Conservation (phyloP, 2,113 vertebrate genomes). For the Sebastes fasciatus region DNA sequence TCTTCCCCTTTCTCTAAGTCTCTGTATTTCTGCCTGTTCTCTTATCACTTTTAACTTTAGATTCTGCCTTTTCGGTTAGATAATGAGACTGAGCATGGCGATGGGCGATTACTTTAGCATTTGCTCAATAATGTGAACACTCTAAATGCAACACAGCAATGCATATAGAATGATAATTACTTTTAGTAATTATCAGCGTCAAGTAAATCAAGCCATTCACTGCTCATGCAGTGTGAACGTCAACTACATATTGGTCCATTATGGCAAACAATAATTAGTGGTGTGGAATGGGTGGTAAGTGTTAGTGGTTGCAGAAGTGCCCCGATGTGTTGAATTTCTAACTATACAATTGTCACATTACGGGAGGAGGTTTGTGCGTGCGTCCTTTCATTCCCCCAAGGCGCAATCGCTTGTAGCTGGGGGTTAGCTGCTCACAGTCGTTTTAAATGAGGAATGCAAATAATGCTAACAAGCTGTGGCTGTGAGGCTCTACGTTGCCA, state of each 20-base stretch:
- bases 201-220: slow-evolving; percentile 56
- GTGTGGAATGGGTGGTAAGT: slow-evolving; percentile 48
- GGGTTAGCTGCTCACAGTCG: slow-evolving; percentile 47
- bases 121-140: slow-evolving; percentile 45
- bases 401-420: slow-evolving; percentile 48
- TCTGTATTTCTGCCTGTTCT: background rate
- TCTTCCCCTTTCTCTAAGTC: background rate
- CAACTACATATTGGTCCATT: slow-evolving; percentile 54
- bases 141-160: slow-evolving; percentile 47
- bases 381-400: slow-evolving; percentile 37
- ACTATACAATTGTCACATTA: slow-evolving; percentile 46
- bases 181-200: slow-evolving; percentile 46
- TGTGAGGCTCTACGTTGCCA: slow-evolving; percentile 25
- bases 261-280: slow-evolving; percentile 56
- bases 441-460: slow-evolving; percentile 64
- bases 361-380: slow-evolving; percentile 29
- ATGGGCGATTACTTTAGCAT: slow-evolving; percentile 43
- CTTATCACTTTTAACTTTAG: slow-evolving; percentile 14
- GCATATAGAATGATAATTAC: slow-evolving; percentile 54
- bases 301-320: slow-evolving; percentile 41
- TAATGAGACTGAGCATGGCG: slow-evolving; percentile 31
- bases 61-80: slow-evolving; percentile 40
- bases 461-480: slow-evolving; percentile 53
- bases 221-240: slow-evolving; percentile 61
- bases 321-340: slow-evolving; percentile 47